Conservation (phyloP, 2,888 invertebrate genomes). For the Eurois occulta region DNA sequence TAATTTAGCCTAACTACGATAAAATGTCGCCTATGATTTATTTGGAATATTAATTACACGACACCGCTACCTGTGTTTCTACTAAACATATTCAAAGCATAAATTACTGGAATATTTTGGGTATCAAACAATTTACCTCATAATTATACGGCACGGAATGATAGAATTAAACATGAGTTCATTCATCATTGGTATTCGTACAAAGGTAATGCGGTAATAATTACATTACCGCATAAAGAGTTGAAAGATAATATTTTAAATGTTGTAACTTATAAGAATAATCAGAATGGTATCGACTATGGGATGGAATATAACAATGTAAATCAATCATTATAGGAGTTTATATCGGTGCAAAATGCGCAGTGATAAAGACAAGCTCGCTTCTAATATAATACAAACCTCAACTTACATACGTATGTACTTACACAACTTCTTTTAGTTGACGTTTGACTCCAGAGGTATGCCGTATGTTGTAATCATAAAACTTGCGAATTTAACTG, state of each 20-base stretch:
- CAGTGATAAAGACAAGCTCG: background rate
- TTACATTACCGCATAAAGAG: background rate
- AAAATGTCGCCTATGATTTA: conserved; percentile 49
- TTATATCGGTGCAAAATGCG: background rate
- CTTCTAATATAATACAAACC: no score
- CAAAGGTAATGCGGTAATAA: conserved; percentile 13
- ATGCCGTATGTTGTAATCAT: background rate
- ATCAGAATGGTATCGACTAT: background rate
- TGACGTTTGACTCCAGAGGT: background rate
- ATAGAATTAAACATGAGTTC: conserved; percentile 25
- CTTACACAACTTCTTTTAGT: background rate
- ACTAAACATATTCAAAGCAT: conserved; percentile 47
- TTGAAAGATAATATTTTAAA: conserved; percentile 2
- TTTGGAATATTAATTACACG: conserved; percentile 47
- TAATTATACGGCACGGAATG: conserved; percentile 45
- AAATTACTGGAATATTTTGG: conserved; percentile 47
- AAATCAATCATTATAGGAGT: background rate
- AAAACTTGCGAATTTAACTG: background rate
- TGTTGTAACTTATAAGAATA: background rate
- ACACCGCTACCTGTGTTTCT: conserved; percentile 24
- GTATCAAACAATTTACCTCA: conserved; percentile 34
- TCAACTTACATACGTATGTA: no score
- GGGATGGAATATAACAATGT: background rate
- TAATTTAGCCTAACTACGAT: conserved; percentile 53
- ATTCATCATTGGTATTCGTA: conserved; percentile 23